Evolutionary conservation across 2,113 vertebrate genomes (phyloP).

Genomic region (Australoheros scitulus): DNA sequence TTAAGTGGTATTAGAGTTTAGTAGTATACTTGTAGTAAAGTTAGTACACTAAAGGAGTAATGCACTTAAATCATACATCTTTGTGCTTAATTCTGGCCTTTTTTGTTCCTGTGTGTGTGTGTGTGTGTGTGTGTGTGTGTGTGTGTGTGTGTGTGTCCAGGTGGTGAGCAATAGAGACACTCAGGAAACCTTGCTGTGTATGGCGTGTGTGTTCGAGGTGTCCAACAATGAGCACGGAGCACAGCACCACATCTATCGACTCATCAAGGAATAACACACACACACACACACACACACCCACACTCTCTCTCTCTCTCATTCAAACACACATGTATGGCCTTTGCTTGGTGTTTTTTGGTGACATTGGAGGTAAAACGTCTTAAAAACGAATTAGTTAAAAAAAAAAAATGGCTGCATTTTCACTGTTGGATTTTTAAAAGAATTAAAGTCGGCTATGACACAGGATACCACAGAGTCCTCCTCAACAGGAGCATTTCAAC

Average conservation of each 20-base stretch:
- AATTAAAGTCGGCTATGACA: neutral
- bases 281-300: neutral
- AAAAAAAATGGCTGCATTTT: slow-evolving; percentile 27
- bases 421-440: slow-evolving; percentile 4
- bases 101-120: neutral
- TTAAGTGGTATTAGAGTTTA: fast-evolving
- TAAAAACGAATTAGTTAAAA: neutral
- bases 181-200: slow-evolving; percentile 97
- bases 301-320: neutral
- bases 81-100: neutral
- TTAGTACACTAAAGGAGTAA: neutral
- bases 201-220: slow-evolving; percentile 99
- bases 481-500: slow-evolving; percentile 5
- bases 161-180: slow-evolving; percentile 99
- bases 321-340: slow-evolving; percentile 51
- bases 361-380: slow-evolving; percentile 30
- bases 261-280: slow-evolving; percentile 92
- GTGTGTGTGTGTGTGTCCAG: slow-evolving; percentile 69
- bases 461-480: neutral
- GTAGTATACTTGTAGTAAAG: neutral
- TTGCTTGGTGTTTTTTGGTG: slow-evolving; percentile 28
- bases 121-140: neutral
- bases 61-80: neutral
- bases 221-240: slow-evolving; percentile 98
- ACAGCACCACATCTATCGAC: slow-evolving; percentile 98